Base-by-base conservation (phyloP, 2,113 vertebrate genomes). In the Pollachius pollachius region DNA sequence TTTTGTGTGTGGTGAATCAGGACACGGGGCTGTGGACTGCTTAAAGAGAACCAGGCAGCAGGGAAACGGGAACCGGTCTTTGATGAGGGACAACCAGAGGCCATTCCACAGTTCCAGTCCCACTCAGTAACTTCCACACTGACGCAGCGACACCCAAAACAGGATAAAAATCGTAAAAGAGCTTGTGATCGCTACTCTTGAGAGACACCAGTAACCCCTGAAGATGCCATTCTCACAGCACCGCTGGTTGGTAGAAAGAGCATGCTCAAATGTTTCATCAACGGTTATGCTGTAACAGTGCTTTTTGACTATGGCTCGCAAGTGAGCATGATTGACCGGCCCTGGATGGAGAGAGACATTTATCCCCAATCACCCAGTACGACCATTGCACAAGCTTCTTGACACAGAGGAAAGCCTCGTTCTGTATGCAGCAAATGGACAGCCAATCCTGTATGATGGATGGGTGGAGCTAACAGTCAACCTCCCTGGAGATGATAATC, bases 271-370 rank as follows among this genome's bases (percentile, higher is more conserved):
- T 72, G 69, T 41, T 60, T 54, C 7, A 64, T 79, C 5, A 57
- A 30, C 62, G 65, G 77, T 3, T 60, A 75, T 18, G 16, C 62
- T 1, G 74, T 57, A 25, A 77, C 56, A 27, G 73, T 70, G 1
- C n/a, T 79, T 12, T 67, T 79, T 57, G 56, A 79, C 11, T 27
- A 60, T 17, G 69, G 80, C 16, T 74, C 80, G 18, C 73, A 79
- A 41, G 76, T 73, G 17, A 79, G 76, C 61, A 76, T 78, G 4
- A 54, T 75, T 1, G 64, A 73, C 48, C 18, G 64, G 3, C 0
- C 5, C 0, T 80, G 77, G n/a, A n/a, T n/a, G n/a, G 72, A 23
- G 0, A 11, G 2, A 64, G 4, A 64, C 30, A 6, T 56, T 48
- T 4, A 70, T 80, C 48, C 5, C 73, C 34, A 69, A 70, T 21